Conservation (phyloP, 2,113 vertebrate species). For the Archilochus colubris region DNA sequence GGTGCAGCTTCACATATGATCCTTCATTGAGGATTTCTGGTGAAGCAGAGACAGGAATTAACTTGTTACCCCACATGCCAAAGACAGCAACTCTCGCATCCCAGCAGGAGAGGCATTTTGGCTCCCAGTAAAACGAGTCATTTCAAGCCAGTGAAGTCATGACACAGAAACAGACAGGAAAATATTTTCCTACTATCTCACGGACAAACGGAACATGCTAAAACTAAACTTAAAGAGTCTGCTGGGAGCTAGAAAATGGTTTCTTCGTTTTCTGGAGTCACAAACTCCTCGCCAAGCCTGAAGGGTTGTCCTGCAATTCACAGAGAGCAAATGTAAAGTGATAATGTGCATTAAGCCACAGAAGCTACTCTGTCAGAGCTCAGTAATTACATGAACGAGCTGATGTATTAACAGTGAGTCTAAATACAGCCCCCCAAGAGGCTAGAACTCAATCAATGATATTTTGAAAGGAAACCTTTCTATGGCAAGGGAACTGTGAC, state of each 20-base stretch:
- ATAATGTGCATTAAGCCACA: not conserved
- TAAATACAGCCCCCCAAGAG: slow-evolving; percentile 49
- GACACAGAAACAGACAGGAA: slow-evolving; percentile 42
- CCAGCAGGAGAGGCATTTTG: slow-evolving; percentile 27
- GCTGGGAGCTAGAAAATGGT: not conserved
- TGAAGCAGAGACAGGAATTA: slow-evolving; percentile 5
- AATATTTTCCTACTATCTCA: slow-evolving; percentile 28
- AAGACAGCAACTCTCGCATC: slow-evolving; percentile 23
- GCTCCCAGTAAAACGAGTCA: not conserved
- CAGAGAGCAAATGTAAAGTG: not conserved
- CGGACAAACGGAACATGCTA: not conserved
- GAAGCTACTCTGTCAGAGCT: slow-evolving; percentile 2
- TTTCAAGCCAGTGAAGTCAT: slow-evolving; percentile 54
- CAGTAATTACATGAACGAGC: slow-evolving; percentile 3
- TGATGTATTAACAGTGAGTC: slow-evolving; percentile 33
- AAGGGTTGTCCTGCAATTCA: not conserved
- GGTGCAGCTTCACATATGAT: fast-evolving
- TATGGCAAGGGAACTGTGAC: not conserved
- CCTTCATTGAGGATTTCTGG: not conserved
- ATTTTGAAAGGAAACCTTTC: not conserved
- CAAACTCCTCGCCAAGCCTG: not conserved
- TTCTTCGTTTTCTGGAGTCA: not conserved
- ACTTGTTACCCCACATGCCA: slow-evolving; percentile 38
- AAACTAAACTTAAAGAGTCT: not conserved
- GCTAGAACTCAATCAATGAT: not conserved